Evolutionary conservation across 2,797 vertebrate species (phyloP).

Genomic region (Dendrocincla fuliginosa): DNA sequence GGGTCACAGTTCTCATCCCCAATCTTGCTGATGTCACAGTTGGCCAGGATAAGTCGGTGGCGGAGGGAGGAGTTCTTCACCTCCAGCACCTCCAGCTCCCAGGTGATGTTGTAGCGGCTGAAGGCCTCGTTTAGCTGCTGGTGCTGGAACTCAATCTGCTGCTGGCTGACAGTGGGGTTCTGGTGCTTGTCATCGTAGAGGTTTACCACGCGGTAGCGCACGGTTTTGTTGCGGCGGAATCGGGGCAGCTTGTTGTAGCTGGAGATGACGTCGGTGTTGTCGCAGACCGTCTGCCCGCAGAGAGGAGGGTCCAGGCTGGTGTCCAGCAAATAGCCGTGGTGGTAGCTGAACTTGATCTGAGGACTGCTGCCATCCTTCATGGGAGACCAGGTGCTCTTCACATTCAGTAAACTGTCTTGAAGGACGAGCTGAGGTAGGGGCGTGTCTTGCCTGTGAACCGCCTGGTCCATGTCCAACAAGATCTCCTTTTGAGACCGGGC

Average conservation of each 20-base stretch:
- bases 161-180: slow-evolving; percentile 87
- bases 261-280: slow-evolving; percentile 88
- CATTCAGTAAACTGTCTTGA: slow-evolving; percentile 91
- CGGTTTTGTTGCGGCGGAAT: slow-evolving; percentile 88
- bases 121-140: slow-evolving; percentile 92
- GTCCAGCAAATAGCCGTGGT: slow-evolving; percentile 83
- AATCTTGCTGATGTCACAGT: slow-evolving; percentile 96
- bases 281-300: slow-evolving; percentile 94
- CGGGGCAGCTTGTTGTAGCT: slow-evolving; percentile 91
- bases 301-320: slow-evolving; percentile 90
- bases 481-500: slow-evolving; percentile 90
- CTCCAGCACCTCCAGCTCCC: slow-evolving; percentile 94
- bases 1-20: slow-evolving; percentile 90
- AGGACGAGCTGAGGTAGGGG: slow-evolving; percentile 91
- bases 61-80: slow-evolving; percentile 91
- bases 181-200: slow-evolving; percentile 83
- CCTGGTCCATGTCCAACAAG: slow-evolving; percentile 86
- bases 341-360: slow-evolving; percentile 74
- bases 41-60: slow-evolving; percentile 91
- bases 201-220: slow-evolving; percentile 94
- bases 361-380: slow-evolving; percentile 83
- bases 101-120: slow-evolving; percentile 92
- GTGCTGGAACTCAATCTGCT: slow-evolving; percentile 96
- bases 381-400: slow-evolving; percentile 86
- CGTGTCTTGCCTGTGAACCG: slow-evolving; percentile 75